Percentiles rank a stretch among this genome's conserved stretches.
Conservation (phyloP, 1,140 invertebrate species). For the Ylistrum balloti region DNA sequence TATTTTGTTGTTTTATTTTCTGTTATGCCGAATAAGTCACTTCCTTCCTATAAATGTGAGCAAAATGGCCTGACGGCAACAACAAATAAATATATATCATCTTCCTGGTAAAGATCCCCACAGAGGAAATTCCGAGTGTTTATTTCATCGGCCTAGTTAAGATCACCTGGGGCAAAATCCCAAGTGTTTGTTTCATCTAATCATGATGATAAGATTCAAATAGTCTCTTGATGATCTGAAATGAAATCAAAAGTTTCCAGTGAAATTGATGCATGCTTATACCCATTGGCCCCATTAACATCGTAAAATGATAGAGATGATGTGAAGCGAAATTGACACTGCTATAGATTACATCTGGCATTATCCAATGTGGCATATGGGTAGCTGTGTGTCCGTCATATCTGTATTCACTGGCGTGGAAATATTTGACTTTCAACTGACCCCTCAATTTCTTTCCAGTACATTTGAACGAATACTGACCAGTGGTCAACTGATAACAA, state of each 20-base stretch:
- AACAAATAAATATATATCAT: background rate
- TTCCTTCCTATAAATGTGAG: background rate
- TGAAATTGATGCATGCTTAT: background rate
- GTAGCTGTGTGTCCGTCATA: slow-evolving; percentile 2
- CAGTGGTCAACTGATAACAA: slow-evolving; percentile 38
- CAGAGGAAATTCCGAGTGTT: no score
- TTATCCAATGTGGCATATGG: slow-evolving; percentile 38
- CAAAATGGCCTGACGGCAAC: background rate
- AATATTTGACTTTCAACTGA: slow-evolving; percentile 35
- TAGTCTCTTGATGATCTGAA: background rate
- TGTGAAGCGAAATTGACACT: slow-evolving; percentile 38
- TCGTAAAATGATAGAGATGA: slow-evolving; percentile 29
- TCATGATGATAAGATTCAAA: slow-evolving; percentile 15
- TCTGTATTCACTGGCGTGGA: slow-evolving; percentile 2
- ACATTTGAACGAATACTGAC: slow-evolving; percentile 21
- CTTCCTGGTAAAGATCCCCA: no score
- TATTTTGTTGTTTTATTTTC: background rate
- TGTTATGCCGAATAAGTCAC: background rate
- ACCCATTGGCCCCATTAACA: background rate
- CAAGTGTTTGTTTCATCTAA: slow-evolving; percentile 12
- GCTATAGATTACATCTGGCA: background rate
- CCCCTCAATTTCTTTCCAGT: slow-evolving; percentile 37
- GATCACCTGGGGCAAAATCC: background rate
- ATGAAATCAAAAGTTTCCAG: slow-evolving; percentile 28
- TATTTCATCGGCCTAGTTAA: no score